Conservation (phyloP, 2,888 invertebrate species). For the Drosophila anceps region DNA sequence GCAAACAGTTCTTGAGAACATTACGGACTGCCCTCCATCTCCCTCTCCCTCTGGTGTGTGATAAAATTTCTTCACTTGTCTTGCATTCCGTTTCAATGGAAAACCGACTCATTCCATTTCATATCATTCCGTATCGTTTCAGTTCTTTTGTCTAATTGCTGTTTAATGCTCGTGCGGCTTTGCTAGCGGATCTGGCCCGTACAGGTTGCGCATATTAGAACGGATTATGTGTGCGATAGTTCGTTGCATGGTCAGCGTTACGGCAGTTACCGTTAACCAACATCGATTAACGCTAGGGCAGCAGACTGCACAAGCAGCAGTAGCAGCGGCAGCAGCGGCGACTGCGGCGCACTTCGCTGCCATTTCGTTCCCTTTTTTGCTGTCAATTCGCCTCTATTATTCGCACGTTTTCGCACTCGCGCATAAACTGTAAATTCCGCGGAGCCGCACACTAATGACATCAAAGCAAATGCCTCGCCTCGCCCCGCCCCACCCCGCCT, state of each 20-base stretch:
- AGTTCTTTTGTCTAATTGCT: constrained; percentile 29
- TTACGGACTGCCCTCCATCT: not conserved
- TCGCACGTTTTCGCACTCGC: constrained; percentile 25
- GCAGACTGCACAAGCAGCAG: constrained; percentile 13
- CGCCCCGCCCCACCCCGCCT: not conserved
- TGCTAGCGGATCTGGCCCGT: constrained; percentile 22
- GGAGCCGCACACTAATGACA: constrained; percentile 47
- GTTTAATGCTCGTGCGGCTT: constrained; percentile 15
- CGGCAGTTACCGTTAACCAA: constrained; percentile 38
- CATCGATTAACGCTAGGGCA: constrained; percentile 56
- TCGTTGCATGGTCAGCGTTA: constrained; percentile 43
- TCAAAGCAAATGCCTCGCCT: constrained; percentile 42
- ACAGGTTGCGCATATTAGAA: constrained; percentile 18
- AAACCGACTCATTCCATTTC: constrained; percentile 21
- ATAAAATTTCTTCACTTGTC: constrained; percentile 15
- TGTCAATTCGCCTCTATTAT: not conserved
- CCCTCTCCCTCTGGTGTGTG: not conserved
- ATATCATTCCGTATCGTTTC: constrained; percentile 6
- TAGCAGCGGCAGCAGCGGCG: constrained; percentile 7
- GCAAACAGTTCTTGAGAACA: constrained; percentile 15
- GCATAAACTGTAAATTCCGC: constrained; percentile 53
- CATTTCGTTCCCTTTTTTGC: constrained; percentile 8
- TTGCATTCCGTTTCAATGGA: constrained; percentile 21
- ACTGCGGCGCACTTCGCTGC: not conserved
- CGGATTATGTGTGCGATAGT: constrained; percentile 35